phyloP scores from a whole-genome alignment of 2,888 invertebrate genomes.

The Epiperipatus broadwayi region DNA sequence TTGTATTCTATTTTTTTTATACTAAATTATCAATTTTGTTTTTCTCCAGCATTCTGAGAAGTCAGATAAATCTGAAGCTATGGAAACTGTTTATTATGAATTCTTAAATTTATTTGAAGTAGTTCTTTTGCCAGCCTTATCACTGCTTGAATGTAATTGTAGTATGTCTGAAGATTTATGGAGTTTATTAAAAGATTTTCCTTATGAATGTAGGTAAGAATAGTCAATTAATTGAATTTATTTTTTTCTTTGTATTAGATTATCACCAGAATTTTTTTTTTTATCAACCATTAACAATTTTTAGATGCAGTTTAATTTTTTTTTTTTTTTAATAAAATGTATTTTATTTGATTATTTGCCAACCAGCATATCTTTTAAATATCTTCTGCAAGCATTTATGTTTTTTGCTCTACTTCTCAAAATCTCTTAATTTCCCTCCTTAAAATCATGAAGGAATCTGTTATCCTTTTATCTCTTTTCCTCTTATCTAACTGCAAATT shows the following conservation, averaged over 20 bases:
- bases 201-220: constrained; percentile 58
- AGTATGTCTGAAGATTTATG: constrained; percentile 92
- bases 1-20: constrained; percentile 10
- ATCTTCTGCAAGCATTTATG: too few species aligned
- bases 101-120: constrained; percentile 68
- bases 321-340: too few species aligned
- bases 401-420: too few species aligned
- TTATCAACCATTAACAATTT: too few species aligned
- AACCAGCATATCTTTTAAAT: too few species aligned
- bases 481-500: too few species aligned
- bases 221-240: not conserved
- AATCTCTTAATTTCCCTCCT: too few species aligned
- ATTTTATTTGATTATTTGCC: too few species aligned
- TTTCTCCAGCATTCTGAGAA: constrained; percentile 18
- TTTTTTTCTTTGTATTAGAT: not conserved
- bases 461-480: too few species aligned
- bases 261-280: too few species aligned
- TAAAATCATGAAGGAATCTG: too few species aligned
- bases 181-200: constrained; percentile 62
- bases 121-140: constrained; percentile 69
- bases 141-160: constrained; percentile 80
- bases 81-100: constrained; percentile 52
- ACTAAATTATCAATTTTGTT: constrained; percentile 10
- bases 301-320: too few species aligned
- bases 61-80: constrained; percentile 28